Conservation (phyloP, 2,797 vertebrate species). For the Enteromius trimaculatus region DNA sequence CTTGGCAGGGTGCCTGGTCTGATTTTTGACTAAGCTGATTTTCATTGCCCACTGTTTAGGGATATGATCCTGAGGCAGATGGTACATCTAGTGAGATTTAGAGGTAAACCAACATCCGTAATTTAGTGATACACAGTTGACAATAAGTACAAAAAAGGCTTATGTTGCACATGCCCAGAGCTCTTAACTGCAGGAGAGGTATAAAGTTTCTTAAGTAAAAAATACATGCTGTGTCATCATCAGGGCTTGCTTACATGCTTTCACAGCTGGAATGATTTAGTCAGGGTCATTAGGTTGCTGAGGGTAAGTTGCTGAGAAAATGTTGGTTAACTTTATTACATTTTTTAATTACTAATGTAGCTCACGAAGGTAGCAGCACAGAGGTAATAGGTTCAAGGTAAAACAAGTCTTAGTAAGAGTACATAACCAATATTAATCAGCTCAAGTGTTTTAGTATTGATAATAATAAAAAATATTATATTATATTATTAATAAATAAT, state of each 20-base stretch:
- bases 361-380: neutral
- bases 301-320: neutral
- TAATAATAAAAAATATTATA: neutral
- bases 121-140: slow-evolving; percentile 11
- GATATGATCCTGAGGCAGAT: slow-evolving; percentile 58
- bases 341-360: neutral
- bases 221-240: slow-evolving; percentile 14
- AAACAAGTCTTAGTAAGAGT: neutral
- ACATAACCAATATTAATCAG: neutral
- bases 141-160: slow-evolving; percentile 1
- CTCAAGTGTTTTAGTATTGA: neutral
- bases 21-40: slow-evolving; percentile 63
- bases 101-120: slow-evolving; percentile 21
- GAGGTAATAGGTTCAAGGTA: neutral
- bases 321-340: neutral
- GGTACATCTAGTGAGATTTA: slow-evolving; percentile 46
- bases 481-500: too few species aligned
- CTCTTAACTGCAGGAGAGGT: neutral
- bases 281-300: neutral
- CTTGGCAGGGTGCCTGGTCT: slow-evolving; percentile 53
- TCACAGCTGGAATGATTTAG: slow-evolving; percentile 4
- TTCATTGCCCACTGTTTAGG: slow-evolving; percentile 59
- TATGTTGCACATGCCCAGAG: slow-evolving; percentile 7
- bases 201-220: slow-evolving; percentile 6
- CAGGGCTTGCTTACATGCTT: neutral